Conservation (phyloP, 2,888 invertebrate genomes). For the Nomada fabriciana region DNA sequence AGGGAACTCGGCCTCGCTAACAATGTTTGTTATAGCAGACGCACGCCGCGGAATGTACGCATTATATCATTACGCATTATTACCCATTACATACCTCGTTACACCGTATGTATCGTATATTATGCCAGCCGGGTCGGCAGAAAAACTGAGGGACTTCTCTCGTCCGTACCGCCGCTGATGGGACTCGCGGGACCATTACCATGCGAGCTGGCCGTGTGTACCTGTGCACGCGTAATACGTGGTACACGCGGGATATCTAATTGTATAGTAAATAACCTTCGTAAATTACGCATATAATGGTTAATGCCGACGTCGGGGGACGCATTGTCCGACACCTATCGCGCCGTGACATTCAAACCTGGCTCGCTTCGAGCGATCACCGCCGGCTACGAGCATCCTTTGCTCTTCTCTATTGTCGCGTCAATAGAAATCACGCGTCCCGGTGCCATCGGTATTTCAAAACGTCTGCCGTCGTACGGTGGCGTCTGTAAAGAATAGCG, state of each 20-base stretch:
- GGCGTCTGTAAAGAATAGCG: neutral
- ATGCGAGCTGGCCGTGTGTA: conserved; percentile 54
- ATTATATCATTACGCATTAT: conserved; percentile 79
- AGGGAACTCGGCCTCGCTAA: conserved; percentile 54
- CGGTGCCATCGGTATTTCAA: conserved; percentile 18
- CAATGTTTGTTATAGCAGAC: conserved; percentile 72
- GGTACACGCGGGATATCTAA: conserved; percentile 63
- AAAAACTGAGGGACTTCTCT: conserved; percentile 66
- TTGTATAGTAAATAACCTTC: conserved; percentile 69
- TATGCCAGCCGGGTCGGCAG: conserved; percentile 57
- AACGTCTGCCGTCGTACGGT: neutral
- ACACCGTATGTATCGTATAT: conserved; percentile 73
- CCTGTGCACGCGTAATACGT: conserved; percentile 48
- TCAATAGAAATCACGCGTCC: conserved; percentile 9
- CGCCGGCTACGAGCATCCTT: neutral
- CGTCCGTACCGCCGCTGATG: conserved; percentile 58
- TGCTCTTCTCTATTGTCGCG: conserved; percentile 1
- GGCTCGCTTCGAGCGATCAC: conserved; percentile 56
- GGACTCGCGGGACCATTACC: conserved; percentile 65
- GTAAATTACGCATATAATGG: conserved; percentile 69
- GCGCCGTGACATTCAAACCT: conserved; percentile 67
- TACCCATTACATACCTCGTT: conserved; percentile 79
- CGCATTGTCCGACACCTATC: conserved; percentile 67
- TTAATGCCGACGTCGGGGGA: conserved; percentile 59
- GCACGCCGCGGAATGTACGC: conserved; percentile 73